Evolutionary conservation across 2,797 vertebrate genomes (phyloP).

Genomic region (Chaetodon trifasciatus): DNA sequence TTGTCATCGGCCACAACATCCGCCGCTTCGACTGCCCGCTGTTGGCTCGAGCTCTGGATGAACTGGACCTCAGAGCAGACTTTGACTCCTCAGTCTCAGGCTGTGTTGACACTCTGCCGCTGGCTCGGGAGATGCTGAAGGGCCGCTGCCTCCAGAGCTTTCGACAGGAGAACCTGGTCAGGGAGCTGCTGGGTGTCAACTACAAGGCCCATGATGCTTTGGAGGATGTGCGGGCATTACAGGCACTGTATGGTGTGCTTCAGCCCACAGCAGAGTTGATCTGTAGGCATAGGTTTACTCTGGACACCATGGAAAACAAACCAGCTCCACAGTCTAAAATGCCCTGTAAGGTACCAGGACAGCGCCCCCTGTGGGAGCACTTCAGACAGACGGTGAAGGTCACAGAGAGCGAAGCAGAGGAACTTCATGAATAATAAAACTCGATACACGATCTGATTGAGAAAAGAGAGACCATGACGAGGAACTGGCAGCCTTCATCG

Average conservation of each 20-base stretch:
- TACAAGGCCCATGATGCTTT: slow-evolving; percentile 85
- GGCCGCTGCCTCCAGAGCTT: slow-evolving; percentile 74
- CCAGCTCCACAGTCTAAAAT: slow-evolving; percentile 27
- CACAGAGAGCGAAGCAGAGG: slow-evolving; percentile 3
- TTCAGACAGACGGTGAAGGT: slow-evolving; percentile 36
- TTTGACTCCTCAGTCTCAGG: slow-evolving; percentile 73
- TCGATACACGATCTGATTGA: not conserved
- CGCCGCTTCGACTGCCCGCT: slow-evolving; percentile 82
- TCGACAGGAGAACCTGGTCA: slow-evolving; percentile 82
- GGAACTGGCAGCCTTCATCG: not conserved
- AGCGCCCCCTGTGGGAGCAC: slow-evolving; percentile 53
- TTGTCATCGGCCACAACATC: slow-evolving; percentile 84
- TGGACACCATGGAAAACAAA: slow-evolving; percentile 55
- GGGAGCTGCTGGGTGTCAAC: slow-evolving; percentile 75
- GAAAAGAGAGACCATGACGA: not conserved
- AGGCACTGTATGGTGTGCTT: slow-evolving; percentile 75
- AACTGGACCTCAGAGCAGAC: slow-evolving; percentile 69
- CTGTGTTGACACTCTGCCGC: slow-evolving; percentile 80
- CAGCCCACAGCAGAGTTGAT: slow-evolving; percentile 72
- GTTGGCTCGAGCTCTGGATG: slow-evolving; percentile 72
- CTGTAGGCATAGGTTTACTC: slow-evolving; percentile 69
- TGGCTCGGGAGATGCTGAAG: slow-evolving; percentile 79
- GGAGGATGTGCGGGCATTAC: slow-evolving; percentile 82
- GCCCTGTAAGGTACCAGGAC: slow-evolving; percentile 14
- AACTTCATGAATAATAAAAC: not conserved